Conservation (phyloP, 1,140 invertebrate species). For the Dinothrombium tinctorium region DNA sequence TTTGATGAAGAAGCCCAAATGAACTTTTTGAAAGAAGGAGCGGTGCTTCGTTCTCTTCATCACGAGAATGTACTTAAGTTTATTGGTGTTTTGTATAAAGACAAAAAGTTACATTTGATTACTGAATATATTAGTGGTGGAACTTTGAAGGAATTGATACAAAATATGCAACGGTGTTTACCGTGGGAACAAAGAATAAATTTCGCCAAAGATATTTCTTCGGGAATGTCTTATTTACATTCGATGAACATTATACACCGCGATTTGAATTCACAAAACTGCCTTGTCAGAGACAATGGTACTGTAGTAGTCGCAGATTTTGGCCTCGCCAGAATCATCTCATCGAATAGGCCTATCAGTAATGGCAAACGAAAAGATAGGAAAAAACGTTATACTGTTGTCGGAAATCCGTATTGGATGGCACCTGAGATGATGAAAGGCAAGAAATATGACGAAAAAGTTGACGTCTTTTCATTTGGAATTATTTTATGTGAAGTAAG, state of each 20-base stretch:
- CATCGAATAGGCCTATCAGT: slow-evolving; percentile 26
- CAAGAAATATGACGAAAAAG: slow-evolving; percentile 84
- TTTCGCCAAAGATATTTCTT: slow-evolving; percentile 69
- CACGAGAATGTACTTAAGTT: too few relatives aligned
- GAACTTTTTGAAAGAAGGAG: slow-evolving; percentile 81
- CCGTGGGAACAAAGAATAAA: slow-evolving; percentile 57
- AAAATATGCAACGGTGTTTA: slow-evolving; percentile 38
- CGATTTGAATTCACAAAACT: slow-evolving; percentile 89
- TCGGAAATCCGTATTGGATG: slow-evolving; percentile 95
- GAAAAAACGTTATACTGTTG: slow-evolving; percentile 47
- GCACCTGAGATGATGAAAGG: slow-evolving; percentile 94
- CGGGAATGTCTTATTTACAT: slow-evolving; percentile 79
- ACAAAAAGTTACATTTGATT: too few relatives aligned
- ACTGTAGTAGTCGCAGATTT: slow-evolving; percentile 85
- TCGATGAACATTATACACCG: slow-evolving; percentile 81
- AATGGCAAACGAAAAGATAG: slow-evolving; percentile 28
- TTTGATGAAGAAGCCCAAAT: slow-evolving; percentile 80
- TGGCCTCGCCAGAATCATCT: slow-evolving; percentile 67
- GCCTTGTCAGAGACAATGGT: slow-evolving; percentile 65
- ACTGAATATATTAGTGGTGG: slow-evolving; percentile 76
- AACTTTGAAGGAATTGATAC: slow-evolving; percentile 57
- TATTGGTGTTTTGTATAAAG: too few relatives aligned
- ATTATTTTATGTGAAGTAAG: slow-evolving; percentile 79
- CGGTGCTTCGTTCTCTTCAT: slow-evolving; percentile 56
- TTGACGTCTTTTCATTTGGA: slow-evolving; percentile 89